Conservation (phyloP, 2,113 vertebrate species). For the Stictonetta naevosa region DNA sequence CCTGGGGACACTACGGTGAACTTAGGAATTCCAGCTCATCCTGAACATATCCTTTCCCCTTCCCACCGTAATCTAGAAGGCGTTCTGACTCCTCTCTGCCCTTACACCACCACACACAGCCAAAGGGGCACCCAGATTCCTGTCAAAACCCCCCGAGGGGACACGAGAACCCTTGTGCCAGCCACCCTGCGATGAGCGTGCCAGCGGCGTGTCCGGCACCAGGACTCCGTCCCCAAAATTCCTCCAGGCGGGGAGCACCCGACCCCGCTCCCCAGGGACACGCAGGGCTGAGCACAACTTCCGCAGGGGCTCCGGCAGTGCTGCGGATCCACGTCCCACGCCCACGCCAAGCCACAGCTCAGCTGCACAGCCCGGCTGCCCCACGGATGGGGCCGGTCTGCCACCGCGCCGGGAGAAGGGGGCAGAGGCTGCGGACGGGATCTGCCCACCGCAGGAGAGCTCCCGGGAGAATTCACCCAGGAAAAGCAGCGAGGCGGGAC, state of each 20-base stretch:
- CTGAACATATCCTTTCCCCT: not conserved
- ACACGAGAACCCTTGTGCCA: not conserved
- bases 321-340: not conserved
- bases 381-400: not conserved
- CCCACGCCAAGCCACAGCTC: not conserved
- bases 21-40: not conserved
- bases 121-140: not conserved
- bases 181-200: not conserved
- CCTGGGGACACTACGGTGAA: not conserved
- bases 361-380: not conserved
- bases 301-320: not conserved
- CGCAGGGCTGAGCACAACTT: not conserved
- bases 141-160: not conserved
- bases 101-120: not conserved
- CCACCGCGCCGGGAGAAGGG: not conserved
- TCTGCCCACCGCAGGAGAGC: not conserved
- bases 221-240: not conserved
- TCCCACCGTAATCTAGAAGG: not conserved
- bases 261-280: accelerated
- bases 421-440: not conserved
- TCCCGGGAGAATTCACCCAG: not conserved
- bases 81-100: not conserved
- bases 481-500: not conserved
- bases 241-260: not conserved
- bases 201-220: accelerated